phyloP scores from a whole-genome alignment of 2,797 vertebrate genomes.

The Artibeus lituratus region DNA sequence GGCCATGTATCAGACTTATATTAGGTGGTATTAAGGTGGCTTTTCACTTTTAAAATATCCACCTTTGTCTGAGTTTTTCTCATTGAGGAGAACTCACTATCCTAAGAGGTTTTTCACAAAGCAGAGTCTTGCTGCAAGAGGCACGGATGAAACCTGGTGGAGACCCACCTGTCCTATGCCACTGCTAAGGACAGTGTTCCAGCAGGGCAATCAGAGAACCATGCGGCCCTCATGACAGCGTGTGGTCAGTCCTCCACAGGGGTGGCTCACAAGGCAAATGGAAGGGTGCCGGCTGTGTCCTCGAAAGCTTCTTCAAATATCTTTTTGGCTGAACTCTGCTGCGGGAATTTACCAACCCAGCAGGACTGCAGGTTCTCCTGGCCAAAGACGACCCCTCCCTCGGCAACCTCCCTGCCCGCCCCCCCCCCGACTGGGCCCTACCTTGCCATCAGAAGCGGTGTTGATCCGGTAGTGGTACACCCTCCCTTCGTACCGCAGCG shows the following conservation, averaged over 20 bases:
- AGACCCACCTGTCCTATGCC: neutral
- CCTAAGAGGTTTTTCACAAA: neutral
- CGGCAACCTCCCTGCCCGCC: too few relatives aligned
- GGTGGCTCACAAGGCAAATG: neutral
- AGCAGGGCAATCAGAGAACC: neutral
- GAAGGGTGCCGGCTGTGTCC: neutral
- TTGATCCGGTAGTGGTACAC: conserved; percentile 99
- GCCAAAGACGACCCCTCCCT: neutral
- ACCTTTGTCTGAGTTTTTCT: neutral
- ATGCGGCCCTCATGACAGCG: accelerated
- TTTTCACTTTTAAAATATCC: neutral
- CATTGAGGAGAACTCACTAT: neutral
- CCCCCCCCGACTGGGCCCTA: conserved; percentile 50
- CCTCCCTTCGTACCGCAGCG: conserved; percentile 94
- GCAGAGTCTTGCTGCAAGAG: neutral
- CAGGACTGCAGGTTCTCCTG: neutral
- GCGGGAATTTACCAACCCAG: neutral
- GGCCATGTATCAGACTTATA: neutral
- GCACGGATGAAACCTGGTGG: neutral
- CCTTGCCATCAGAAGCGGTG: conserved; percentile 97
- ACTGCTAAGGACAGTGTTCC: neutral
- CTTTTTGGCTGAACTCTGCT: neutral
- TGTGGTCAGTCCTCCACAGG: accelerated
- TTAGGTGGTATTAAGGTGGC: neutral
- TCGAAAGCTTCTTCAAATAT: neutral